A percentile compares a stretch with the other conserved stretches of the same genome.
Conservation (phyloP, 1,140 invertebrate species). For the Macrobrachium rosenbergii region DNA sequence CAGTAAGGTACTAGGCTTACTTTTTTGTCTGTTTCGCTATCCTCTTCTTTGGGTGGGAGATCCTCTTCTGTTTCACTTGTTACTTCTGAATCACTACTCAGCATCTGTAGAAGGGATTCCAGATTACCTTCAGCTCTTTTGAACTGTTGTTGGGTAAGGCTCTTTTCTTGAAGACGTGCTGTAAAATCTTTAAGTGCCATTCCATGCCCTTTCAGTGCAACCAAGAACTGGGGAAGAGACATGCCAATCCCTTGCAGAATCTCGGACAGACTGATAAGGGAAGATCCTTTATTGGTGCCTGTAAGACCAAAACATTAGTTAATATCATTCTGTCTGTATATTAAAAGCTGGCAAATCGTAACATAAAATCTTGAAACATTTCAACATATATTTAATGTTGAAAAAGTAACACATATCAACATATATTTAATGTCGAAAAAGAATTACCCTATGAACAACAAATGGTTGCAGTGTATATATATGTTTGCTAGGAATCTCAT, state of each 20-base stretch:
- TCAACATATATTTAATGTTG: not conserved
- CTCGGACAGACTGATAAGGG: slow-evolving; percentile 59
- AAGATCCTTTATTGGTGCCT: not conserved
- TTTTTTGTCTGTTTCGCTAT: not conserved
- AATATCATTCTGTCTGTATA: not conserved
- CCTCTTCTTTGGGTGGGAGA: not conserved
- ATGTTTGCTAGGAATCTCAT: too few relatives aligned
- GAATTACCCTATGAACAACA: too few relatives aligned
- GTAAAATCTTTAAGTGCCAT: slow-evolving; percentile 59
- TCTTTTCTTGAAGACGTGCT: slow-evolving; percentile 33
- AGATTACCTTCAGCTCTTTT: slow-evolving; percentile 50
- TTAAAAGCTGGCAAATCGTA: too few relatives aligned
- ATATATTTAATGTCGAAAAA: not conserved
- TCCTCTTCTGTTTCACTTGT: not conserved
- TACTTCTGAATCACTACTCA: slow-evolving; percentile 4
- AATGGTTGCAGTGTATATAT: too few relatives aligned
- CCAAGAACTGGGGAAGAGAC: slow-evolving; percentile 62
- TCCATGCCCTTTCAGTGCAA: slow-evolving; percentile 53
- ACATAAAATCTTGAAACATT: not conserved
- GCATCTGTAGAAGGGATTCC: slow-evolving; percentile 31
- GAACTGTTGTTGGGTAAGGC: slow-evolving; percentile 51
- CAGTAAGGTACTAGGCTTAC: slow-evolving; percentile 24
- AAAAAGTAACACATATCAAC: not conserved
- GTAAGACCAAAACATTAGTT: not conserved
- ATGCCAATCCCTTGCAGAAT: slow-evolving; percentile 58